A percentile compares a stretch with the other conserved stretches of the same genome.
Evolutionary conservation across 2,797 vertebrate species (phyloP).

Genomic region (Phaenicophaeus curvirostris): DNA sequence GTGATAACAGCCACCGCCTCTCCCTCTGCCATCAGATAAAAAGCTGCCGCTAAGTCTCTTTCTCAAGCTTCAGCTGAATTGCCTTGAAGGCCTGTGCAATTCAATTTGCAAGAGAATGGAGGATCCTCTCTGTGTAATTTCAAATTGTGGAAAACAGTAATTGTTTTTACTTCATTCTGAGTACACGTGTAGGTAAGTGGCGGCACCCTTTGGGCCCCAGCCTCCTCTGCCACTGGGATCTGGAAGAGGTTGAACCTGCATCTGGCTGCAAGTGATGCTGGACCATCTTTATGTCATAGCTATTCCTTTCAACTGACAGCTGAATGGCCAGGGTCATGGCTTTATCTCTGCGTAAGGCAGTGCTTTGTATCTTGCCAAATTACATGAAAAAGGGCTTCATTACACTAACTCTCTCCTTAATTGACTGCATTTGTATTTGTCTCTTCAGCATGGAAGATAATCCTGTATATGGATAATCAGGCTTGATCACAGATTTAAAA

Average conservation of each 20-base stretch:
- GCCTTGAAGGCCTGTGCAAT: conserved; percentile 61
- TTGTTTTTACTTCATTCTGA: conserved; percentile 40
- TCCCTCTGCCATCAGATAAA: background rate
- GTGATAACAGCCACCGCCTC: conserved; percentile 12
- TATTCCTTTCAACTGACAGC: background rate
- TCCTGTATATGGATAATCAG: conserved; percentile 13
- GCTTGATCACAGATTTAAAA: conserved; percentile 41
- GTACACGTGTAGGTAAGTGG: background rate
- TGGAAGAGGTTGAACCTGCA: background rate
- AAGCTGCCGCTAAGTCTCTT: conserved; percentile 44
- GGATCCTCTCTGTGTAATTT: conserved; percentile 46
- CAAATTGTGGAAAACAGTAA: conserved; percentile 53
- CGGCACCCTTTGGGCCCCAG: background rate
- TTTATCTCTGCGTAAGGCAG: background rate
- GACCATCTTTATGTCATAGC: background rate
- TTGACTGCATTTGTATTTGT: conserved; percentile 1
- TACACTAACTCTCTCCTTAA: background rate
- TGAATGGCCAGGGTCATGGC: background rate
- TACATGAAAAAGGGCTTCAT: background rate
- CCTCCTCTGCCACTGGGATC: background rate
- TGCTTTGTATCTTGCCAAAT: conserved; percentile 22
- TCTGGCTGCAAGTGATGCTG: background rate
- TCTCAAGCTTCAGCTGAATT: conserved; percentile 47
- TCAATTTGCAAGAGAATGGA: conserved; percentile 66
- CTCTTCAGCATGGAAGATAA: conserved; percentile 25